A percentile compares a stretch with the other conserved stretches of the same genome.
phyloP scores from a whole-genome alignment of 1,140 invertebrate species.

The Neodiprion fabricii region DNA sequence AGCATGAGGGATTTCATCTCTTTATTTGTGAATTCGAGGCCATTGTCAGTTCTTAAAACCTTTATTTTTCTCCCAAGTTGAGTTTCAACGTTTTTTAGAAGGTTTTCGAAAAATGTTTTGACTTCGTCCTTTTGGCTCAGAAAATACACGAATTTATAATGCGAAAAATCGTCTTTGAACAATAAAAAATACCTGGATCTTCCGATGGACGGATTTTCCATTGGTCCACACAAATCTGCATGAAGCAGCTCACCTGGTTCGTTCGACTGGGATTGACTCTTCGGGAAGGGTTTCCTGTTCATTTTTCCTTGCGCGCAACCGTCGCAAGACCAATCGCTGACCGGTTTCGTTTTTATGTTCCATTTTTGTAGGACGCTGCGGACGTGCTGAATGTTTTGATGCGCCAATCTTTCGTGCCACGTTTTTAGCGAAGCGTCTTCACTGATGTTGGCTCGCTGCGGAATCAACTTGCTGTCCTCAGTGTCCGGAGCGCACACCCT shows the following conservation, averaged over 20 bases:
- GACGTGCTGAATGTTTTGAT: slow-evolving; percentile 52
- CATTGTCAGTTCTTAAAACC: slow-evolving; percentile 54
- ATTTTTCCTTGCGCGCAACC: slow-evolving; percentile 21
- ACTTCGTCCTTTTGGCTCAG: slow-evolving; percentile 52
- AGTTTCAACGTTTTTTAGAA: slow-evolving; percentile 43
- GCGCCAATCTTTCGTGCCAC: slow-evolving; percentile 53
- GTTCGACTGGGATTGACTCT: background rate
- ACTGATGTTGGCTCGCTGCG: background rate
- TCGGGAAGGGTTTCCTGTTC: background rate
- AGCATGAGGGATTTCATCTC: slow-evolving; percentile 38
- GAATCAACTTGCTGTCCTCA: background rate
- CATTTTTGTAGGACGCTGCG: slow-evolving; percentile 40
- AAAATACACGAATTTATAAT: slow-evolving; percentile 50
- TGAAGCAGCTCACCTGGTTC: slow-evolving; percentile 31
- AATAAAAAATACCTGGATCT: slow-evolving; percentile 44
- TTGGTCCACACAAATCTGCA: slow-evolving; percentile 37
- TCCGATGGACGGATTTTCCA: slow-evolving; percentile 43
- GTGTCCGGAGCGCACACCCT: slow-evolving; percentile 12
- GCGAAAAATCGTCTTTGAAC: slow-evolving; percentile 54
- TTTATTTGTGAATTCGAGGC: slow-evolving; percentile 49
- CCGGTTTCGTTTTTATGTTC: slow-evolving; percentile 33
- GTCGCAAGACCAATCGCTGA: slow-evolving; percentile 14
- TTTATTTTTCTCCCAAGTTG: slow-evolving; percentile 46
- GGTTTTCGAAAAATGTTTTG: slow-evolving; percentile 42
- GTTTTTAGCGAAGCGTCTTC: slow-evolving; percentile 29